Evolutionary conservation across 2,888 invertebrate genomes (phyloP), one percentile per base, ranked within the genome.

Genomic region (Seira sanloemensis): DNA sequence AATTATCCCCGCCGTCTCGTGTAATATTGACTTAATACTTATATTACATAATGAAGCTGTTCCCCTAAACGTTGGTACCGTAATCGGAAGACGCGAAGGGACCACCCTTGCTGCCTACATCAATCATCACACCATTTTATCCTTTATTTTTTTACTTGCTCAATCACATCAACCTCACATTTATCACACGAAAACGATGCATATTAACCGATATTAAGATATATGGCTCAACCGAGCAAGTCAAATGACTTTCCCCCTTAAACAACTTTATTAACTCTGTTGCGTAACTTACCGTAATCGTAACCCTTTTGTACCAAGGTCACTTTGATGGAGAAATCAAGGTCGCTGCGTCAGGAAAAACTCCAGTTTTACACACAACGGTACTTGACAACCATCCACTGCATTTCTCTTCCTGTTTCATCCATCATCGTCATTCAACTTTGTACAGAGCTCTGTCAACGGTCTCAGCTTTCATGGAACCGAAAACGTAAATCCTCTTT

Each of bases 381-480:
- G 78, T 72, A 73, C 73, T 23, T 79, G 78, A 72, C 71, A 78
- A 65, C 16, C 50, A 7, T 50, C 50, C 50, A 37, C 4, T 58
- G 62, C 21, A 50, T 50, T 24, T 23, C 50, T 50, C n/a, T 18
- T 46, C 65, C 58, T 9, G 46, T 68, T 62, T 71, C 71, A 79
- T 79, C 78, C 72, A 79, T 79, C 78, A 79, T 79, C 25, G 4
- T 72, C 66, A n/a, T n/a, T n/a, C n/a, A n/a, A n/a, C n/a, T n/a
- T n/a, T n/a, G n/a, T n/a, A 62, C 62, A 9, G 62, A n/a, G n/a
- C 62, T 23, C 62, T 26, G 78, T 78, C 71, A 78, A 78, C 54
- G 66, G 50, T 72, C 72, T 67, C 72, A 73, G 50, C 54, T 72
- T 73, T 72, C 72, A 78, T n/a, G 66, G 9, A 26, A 12, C 5